Base-by-base conservation (phyloP, 2,888 invertebrate genomes). In the Hydrotaea diabolus region DNA sequence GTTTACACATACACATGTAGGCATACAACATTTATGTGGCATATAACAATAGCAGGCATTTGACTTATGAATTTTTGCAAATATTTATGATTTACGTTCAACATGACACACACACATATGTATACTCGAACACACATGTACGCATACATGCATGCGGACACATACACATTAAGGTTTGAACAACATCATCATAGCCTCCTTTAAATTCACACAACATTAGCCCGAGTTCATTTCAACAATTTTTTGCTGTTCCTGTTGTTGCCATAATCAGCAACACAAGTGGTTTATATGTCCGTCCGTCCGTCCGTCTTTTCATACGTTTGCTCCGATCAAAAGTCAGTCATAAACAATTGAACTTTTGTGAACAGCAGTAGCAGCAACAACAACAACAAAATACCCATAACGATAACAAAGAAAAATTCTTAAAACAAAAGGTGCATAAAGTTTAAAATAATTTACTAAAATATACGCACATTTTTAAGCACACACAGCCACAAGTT, bases 401-500 rank as follows among this genome's bases (percentile, higher is more conserved):
- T 55, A 55, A 19, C 53, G 53, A 53, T 17, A 53, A 55, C 49
- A 49, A 55, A 55, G 9, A 21, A 55, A 55, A 19, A 19, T 55
- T 0, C n/a, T 21, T 55, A 21, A 55, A 55, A 55, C 55, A 55
- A 21, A 55, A 55, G 55, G 55, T 55, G 55, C 55, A 55, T 17
- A 55, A 55, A 55, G 55, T 55, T 55, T 55, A 55, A 55, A 55
- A 55, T 55, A 55, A 55, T 55, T 55, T 49, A 49, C 62, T 0
- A n/a, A 31, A 31, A 62, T 5, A 62, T 13, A 62, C 62, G 26
- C n/a, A 31, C 31, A 31, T 31, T 31, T 8, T 1, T n/a, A 2
- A 3, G 17, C n/a, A 31, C n/a, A 31, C n/a, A 5, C n/a, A n/a
- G 9, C n/a, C 31, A 62, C 8, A 62, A n/a, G 13, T 15, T 43